A percentile compares a stretch with the other conserved stretches of the same genome.
Evolutionary conservation across 2,888 invertebrate genomes (phyloP).

Genomic region (Dorcus parallelipipedus): DNA sequence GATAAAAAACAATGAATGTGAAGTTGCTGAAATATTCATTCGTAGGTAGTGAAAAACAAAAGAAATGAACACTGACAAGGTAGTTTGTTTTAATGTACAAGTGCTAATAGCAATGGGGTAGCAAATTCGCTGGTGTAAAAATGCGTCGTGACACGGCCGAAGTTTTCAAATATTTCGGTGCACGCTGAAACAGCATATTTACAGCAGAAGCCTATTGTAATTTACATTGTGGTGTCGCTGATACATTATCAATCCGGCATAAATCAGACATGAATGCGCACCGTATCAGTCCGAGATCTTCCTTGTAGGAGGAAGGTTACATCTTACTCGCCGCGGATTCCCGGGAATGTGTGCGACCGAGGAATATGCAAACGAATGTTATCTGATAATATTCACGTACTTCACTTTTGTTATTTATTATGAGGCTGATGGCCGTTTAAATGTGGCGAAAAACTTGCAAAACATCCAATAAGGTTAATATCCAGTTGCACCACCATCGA

Average conservation of each 20-base stretch:
- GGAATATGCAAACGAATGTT: slow-evolving; percentile 38
- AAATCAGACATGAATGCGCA: slow-evolving; percentile 44
- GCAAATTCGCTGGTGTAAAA: slow-evolving; percentile 7
- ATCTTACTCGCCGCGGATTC: slow-evolving; percentile 39
- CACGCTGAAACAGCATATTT: slow-evolving; percentile 36
- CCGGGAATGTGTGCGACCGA: slow-evolving; percentile 33
- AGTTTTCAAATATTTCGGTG: slow-evolving; percentile 19
- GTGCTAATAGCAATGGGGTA: slow-evolving; percentile 12
- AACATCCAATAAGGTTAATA: too few relatives aligned
- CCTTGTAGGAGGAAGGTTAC: slow-evolving; percentile 40
- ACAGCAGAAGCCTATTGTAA: slow-evolving; percentile 46
- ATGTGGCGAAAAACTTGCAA: too few relatives aligned
- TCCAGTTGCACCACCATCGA: too few relatives aligned
- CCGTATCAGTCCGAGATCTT: slow-evolving; percentile 38
- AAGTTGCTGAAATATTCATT: neutral
- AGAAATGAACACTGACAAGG: slow-evolving; percentile 1
- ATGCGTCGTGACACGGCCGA: slow-evolving; percentile 9
- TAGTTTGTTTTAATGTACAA: slow-evolving; percentile 11
- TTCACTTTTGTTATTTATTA: slow-evolving; percentile 16
- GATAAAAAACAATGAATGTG: neutral
- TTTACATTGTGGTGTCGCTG: slow-evolving; percentile 49
- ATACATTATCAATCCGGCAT: slow-evolving; percentile 47
- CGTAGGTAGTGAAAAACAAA: neutral
- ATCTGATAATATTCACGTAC: slow-evolving; percentile 31
- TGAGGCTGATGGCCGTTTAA: neutral